Conservation (phyloP, 2,888 invertebrate species). For the Sepioteuthis lessoniana region DNA sequence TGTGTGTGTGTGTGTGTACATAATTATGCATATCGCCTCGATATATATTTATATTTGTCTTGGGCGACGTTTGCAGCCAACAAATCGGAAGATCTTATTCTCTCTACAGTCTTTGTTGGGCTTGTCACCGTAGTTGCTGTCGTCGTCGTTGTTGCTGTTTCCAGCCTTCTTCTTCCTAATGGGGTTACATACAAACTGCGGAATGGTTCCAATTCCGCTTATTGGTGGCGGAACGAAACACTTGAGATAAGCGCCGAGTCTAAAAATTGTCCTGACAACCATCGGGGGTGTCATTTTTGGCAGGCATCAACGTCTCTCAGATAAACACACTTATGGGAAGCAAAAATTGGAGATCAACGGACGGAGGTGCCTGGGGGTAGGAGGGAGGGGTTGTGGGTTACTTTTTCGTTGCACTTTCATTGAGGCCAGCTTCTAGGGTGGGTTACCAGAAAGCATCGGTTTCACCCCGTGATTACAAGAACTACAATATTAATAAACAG, state of each 20-base stretch:
- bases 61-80: not conserved
- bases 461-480: not conserved
- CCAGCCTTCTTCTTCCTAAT: not conserved
- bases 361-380: not conserved
- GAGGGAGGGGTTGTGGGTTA: rapidly evolving
- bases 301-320: not conserved
- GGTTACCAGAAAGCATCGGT: not conserved
- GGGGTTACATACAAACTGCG: not conserved
- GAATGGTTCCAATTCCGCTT: not conserved
- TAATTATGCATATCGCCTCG: not conserved
- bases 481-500: not conserved
- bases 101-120: not conserved
- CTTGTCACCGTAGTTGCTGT: no score
- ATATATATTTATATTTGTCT: not conserved
- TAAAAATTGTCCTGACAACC: not conserved
- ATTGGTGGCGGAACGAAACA: not conserved
- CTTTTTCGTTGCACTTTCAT: not conserved
- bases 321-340: not conserved
- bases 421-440: not conserved
- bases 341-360: not conserved
- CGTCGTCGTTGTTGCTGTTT: not conserved
- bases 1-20: not conserved
- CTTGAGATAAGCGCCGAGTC: not conserved
- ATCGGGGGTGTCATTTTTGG: conserved; percentile 18
- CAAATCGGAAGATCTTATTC: not conserved